Percentiles rank a stretch among this genome's conserved stretches.
These are phyloP conservation scores for Siniperca obscura DNA, from an alignment of 2,797 vertebrate species.

Conservation along the genomic window DNA sequence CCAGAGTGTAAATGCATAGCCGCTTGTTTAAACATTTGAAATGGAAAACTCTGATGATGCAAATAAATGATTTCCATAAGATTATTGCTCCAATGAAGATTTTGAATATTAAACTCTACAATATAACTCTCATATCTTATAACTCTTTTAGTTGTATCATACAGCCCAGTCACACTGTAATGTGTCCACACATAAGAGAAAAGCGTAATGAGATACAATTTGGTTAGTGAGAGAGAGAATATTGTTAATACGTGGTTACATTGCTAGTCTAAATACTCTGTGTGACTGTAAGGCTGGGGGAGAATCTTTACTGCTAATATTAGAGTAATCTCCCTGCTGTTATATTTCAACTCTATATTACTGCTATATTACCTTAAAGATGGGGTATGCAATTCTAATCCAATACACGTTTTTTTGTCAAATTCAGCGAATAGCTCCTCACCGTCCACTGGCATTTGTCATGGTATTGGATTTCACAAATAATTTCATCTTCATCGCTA, in stretches of 20 bases:
- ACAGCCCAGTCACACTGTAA: neutral
- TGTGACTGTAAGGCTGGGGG: neutral
- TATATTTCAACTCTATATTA: slow-evolving; percentile 22
- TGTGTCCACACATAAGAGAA: neutral
- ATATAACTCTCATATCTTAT: too few species aligned
- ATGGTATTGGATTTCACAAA: slow-evolving; percentile 3
- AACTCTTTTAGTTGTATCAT: neutral
- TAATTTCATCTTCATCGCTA: slow-evolving; percentile 31
- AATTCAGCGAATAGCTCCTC: too few species aligned
- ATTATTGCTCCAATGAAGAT: neutral
- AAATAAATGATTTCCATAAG: neutral
- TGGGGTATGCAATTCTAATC: too few species aligned
- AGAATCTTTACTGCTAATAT: neutral
- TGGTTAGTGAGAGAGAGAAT: neutral
- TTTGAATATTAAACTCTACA: neutral
- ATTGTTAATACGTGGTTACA: slow-evolving; percentile 10
- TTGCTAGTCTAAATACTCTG: neutral
- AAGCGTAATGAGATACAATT: neutral
- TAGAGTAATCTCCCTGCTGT: neutral
- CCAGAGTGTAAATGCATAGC: neutral
- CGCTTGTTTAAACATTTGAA: neutral
- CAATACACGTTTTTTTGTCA: too few species aligned
- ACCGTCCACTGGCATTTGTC: too few species aligned
- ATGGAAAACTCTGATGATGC: neutral
- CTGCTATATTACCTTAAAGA: slow-evolving; percentile 9